phyloP scores from a whole-genome alignment of 2,113 vertebrate genomes.

The Panthera leo region DNA sequence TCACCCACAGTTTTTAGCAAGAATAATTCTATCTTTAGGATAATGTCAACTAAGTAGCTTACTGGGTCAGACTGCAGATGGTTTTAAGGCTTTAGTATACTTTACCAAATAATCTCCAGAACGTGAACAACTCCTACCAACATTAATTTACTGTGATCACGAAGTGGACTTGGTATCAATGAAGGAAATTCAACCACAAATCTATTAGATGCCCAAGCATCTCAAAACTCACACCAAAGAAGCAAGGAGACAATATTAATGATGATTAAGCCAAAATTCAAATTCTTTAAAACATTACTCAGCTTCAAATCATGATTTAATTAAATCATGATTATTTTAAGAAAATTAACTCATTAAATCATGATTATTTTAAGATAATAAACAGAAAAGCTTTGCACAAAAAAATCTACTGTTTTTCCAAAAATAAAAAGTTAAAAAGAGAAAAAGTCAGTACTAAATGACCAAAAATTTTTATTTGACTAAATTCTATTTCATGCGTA shows the following conservation, averaged over 20 bases:
- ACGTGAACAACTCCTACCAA: not conserved
- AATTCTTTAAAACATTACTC: slow-evolving; percentile 3
- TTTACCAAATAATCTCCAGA: slow-evolving; percentile 11
- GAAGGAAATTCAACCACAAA: slow-evolving; percentile 25
- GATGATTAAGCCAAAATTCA: slow-evolving; percentile 32
- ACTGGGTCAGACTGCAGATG: not conserved
- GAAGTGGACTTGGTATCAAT: not conserved
- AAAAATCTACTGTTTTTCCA: slow-evolving; percentile 20
- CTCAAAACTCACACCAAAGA: not conserved
- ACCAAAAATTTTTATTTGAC: slow-evolving; percentile 90
- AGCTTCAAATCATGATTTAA: not conserved
- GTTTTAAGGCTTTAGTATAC: slow-evolving; percentile 53
- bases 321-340: slow-evolving; percentile 21
- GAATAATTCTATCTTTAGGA: not conserved
- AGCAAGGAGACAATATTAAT: slow-evolving; percentile 8
- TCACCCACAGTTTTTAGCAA: not conserved
- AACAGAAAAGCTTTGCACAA: slow-evolving; percentile 37
- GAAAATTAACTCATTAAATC: not conserved
- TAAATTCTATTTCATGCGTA: slow-evolving; percentile 89
- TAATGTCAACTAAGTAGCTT: not conserved
- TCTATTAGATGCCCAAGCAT: not conserved
- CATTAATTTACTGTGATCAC: not conserved
- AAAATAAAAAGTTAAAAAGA: slow-evolving; percentile 62
- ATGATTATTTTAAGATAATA: slow-evolving; percentile 31
- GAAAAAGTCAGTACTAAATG: slow-evolving; percentile 73